Evolutionary conservation across 2,797 vertebrate genomes (phyloP).

Genomic region (Phylloscopus collybita): DNA sequence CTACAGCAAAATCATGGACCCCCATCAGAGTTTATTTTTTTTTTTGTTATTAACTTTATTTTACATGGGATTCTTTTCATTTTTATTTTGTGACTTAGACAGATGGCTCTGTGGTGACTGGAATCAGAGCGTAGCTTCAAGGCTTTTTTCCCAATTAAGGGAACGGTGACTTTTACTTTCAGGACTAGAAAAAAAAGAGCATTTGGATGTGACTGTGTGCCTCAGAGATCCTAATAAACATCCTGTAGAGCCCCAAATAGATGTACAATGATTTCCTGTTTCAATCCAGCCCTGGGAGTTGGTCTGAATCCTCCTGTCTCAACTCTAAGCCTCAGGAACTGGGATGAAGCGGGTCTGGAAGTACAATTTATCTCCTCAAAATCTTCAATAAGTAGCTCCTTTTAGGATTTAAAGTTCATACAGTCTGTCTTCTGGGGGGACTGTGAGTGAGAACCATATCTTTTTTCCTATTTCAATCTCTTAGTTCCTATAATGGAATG

Average conservation of each 20-base stretch:
- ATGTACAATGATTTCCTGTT: neutral
- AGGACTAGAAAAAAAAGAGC: neutral
- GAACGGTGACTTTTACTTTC: neutral
- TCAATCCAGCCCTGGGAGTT: neutral
- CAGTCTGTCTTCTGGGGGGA: neutral
- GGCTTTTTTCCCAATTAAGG: neutral
- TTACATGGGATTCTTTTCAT: rapidly evolving
- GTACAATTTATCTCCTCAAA: neutral
- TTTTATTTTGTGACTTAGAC: neutral
- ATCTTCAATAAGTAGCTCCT: neutral
- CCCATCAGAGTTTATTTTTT: rapidly evolving
- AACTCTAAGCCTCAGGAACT: neutral
- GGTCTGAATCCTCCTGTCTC: neutral
- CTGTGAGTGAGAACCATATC: neutral
- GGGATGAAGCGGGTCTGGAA: neutral
- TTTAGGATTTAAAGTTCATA: neutral
- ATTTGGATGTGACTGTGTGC: neutral
- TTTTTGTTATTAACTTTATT: neutral
- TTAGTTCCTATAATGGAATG: neutral
- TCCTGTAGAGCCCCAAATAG: neutral
- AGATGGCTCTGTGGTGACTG: neutral
- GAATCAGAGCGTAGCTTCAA: neutral
- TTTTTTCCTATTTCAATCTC: neutral
- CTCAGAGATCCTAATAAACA: neutral
- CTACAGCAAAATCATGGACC: neutral